Evolutionary conservation across 2,888 invertebrate genomes (phyloP).

Genomic region (Criorhina ranunculi): DNA sequence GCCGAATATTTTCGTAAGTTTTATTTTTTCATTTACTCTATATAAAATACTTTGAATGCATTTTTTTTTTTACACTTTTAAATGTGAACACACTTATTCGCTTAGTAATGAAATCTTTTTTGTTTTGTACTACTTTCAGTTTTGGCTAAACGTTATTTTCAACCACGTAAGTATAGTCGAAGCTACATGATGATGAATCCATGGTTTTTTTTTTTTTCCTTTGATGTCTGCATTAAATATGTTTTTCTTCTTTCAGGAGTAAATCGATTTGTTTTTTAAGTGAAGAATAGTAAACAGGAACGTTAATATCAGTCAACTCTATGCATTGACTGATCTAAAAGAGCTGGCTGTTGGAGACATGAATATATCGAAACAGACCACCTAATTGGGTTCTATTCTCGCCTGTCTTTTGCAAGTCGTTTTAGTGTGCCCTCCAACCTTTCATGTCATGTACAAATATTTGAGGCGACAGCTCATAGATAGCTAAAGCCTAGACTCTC

Average conservation of each 20-base stretch:
- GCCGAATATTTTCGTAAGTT: constrained; percentile 63
- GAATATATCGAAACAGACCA: too few species aligned
- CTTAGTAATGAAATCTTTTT: constrained; percentile 13
- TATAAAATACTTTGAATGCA: constrained; percentile 7
- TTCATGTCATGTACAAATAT: too few species aligned
- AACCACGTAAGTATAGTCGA: constrained; percentile 67
- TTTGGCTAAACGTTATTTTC: constrained; percentile 67
- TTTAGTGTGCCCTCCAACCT: too few species aligned
- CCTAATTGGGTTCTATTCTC: too few species aligned
- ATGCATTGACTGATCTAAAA: too few species aligned
- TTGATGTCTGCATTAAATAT: constrained; percentile 23
- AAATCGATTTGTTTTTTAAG: neutral
- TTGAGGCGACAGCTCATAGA: too few species aligned
- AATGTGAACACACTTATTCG: neutral
- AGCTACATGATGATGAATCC: neutral
- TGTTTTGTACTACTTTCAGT: constrained; percentile 71
- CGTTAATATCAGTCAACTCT: too few species aligned
- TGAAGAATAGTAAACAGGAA: neutral
- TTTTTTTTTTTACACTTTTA: neutral
- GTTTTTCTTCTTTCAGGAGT: constrained; percentile 15
- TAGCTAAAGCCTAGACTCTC: too few species aligned
- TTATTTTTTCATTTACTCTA: constrained; percentile 28
- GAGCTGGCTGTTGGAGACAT: too few species aligned
- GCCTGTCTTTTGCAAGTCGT: too few species aligned
- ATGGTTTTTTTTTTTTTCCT: constrained; percentile 17